These are phyloP conservation scores for Dunckerocampus dactyliophorus DNA, from an alignment of 2,113 vertebrate genomes.

Conservation along the genomic window DNA sequence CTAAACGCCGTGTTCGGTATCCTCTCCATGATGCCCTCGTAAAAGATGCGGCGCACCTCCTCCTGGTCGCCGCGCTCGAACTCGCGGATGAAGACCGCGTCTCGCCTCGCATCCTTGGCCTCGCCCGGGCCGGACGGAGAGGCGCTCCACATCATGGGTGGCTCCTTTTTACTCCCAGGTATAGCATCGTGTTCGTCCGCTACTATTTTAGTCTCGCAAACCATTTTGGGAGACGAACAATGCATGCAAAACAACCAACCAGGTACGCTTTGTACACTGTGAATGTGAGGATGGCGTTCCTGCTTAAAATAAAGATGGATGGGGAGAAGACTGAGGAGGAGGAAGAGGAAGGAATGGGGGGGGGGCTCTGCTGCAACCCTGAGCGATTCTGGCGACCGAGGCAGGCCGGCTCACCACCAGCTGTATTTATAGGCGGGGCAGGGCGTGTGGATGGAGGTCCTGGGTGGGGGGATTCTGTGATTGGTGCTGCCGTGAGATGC, in stretches of 20 bases:
- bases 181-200: constrained; percentile 89
- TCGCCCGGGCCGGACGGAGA: constrained; percentile 69
- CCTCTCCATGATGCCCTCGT: constrained; percentile 92
- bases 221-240: constrained; percentile 94
- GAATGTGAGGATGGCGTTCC: too few relatives aligned
- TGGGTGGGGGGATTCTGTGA: constrained; percentile 77
- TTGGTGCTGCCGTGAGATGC: constrained; percentile 78
- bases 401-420: constrained; percentile 78
- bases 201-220: constrained; percentile 98
- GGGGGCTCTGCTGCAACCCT: constrained; percentile 74
- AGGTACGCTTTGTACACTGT: too few relatives aligned
- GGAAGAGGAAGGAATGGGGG: constrained; percentile 54
- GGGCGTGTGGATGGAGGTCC: constrained; percentile 75
- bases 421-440: constrained; percentile 82
- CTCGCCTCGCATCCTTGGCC: constrained; percentile 67
- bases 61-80: constrained; percentile 84
- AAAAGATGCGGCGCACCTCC: constrained; percentile 89
- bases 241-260: constrained; percentile 80
- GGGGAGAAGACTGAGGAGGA: constrained; percentile 50
- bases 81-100: constrained; percentile 85
- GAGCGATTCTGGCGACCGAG: constrained; percentile 78
- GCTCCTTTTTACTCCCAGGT: constrained; percentile 85
- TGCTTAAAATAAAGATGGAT: constrained; percentile 2
- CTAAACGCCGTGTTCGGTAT: constrained; percentile 93
- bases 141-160: constrained; percentile 85